Conservation (phyloP, 1,140 invertebrate species). For the Liolophura sinensis region DNA sequence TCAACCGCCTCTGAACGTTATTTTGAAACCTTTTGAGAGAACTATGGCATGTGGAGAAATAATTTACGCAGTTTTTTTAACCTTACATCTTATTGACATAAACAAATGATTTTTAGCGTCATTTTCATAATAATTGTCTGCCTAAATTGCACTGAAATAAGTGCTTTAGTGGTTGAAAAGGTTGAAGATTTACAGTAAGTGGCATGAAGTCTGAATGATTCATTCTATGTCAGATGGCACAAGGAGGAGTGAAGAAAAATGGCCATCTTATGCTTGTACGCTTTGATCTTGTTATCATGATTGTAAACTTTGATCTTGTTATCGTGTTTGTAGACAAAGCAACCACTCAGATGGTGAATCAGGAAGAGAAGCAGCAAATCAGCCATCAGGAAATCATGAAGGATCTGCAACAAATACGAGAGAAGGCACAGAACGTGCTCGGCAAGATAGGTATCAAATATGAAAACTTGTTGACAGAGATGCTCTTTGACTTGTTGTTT, state of each 20-base stretch:
- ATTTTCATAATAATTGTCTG: too few relatives aligned
- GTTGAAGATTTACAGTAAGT: not conserved
- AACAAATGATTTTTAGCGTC: too few relatives aligned
- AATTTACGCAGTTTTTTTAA: too few relatives aligned
- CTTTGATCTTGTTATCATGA: too few relatives aligned
- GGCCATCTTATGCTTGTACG: not conserved
- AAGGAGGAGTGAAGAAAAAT: not conserved
- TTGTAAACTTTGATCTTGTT: not conserved
- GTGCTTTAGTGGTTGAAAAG: too few relatives aligned
- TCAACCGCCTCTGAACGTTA: too few relatives aligned
- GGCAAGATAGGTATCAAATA: constrained; percentile 61
- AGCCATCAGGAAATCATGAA: constrained; percentile 65
- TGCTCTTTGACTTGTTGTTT: not conserved
- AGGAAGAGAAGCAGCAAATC: constrained; percentile 58
- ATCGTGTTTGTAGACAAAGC: constrained; percentile 58
- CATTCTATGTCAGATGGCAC: not conserved
- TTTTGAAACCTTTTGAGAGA: too few relatives aligned
- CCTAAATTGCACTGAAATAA: too few relatives aligned
- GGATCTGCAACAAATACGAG: constrained; percentile 65
- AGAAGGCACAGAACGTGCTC: constrained; percentile 63
- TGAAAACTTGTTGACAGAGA: not conserved
- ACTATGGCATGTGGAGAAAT: too few relatives aligned
- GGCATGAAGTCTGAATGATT: not conserved
- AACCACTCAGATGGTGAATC: constrained; percentile 59
- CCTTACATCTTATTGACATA: too few relatives aligned